A percentile compares a stretch with the other conserved stretches of the same genome.
Evolutionary conservation across 2,797 vertebrate species (phyloP).

Genomic region (Propithecus perrieri): DNA sequence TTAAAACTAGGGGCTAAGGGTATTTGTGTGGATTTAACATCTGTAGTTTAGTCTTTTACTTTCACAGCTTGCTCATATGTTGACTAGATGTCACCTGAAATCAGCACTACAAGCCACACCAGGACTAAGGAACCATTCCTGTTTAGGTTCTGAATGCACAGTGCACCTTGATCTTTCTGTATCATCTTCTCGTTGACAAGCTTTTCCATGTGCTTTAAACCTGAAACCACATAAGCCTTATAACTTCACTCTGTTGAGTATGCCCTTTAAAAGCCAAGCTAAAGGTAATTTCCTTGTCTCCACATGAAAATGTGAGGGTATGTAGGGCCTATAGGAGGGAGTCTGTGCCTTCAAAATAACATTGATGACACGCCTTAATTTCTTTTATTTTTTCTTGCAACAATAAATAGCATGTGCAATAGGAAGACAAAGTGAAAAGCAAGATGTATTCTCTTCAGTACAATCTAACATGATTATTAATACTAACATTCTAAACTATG

Average conservation of each 20-base stretch:
- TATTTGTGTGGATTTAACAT: constrained; percentile 4
- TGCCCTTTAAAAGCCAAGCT: constrained; percentile 58
- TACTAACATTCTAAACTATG: neutral
- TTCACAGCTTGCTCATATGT: neutral
- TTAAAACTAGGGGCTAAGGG: neutral
- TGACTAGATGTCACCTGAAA: neutral
- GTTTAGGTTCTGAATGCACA: neutral
- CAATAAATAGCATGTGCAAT: neutral
- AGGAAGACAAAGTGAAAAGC: constrained; percentile 24
- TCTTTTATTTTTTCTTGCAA: neutral
- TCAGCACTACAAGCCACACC: neutral
- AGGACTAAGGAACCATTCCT: neutral
- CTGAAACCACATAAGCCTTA: constrained; percentile 27
- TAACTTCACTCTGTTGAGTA: constrained; percentile 16
- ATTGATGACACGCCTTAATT: constrained; percentile 13
- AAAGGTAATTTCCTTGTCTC: constrained; percentile 30
- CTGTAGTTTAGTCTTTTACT: neutral
- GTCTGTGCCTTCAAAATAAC: constrained; percentile 37
- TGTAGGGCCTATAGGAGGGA: neutral
- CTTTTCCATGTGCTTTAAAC: constrained; percentile 30
- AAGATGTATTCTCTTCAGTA: neutral
- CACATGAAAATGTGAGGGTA: neutral
- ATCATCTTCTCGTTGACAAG: constrained; percentile 29
- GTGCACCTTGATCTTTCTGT: neutral
- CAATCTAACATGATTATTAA: neutral